phyloP scores from a whole-genome alignment of 2,797 vertebrate species.

The Babyrousa celebensis region DNA sequence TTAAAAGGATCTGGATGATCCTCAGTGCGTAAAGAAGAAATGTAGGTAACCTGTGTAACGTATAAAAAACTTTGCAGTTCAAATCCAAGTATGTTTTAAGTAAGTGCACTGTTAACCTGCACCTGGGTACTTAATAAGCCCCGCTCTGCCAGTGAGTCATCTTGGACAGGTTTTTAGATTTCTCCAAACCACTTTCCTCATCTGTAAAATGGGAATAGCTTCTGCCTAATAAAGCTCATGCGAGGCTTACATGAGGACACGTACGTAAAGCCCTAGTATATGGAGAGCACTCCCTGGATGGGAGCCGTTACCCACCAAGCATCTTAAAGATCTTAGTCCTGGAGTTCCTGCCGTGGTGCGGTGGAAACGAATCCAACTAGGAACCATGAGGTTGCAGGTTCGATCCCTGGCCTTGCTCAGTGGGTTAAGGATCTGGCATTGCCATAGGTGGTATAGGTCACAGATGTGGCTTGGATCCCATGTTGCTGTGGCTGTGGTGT shows the following conservation, averaged over 20 bases:
- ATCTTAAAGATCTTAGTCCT: neutral
- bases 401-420: too few relatives aligned
- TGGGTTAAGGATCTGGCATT: too few relatives aligned
- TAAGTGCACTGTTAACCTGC: neutral
- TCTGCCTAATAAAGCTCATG: neutral
- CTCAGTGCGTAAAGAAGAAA: slow-evolving; percentile 4
- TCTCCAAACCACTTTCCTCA: neutral
- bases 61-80: slow-evolving; percentile 22
- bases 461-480: too few relatives aligned
- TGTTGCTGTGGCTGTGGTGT: too few relatives aligned
- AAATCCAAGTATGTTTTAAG: slow-evolving; percentile 23
- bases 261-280: neutral
- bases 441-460: too few relatives aligned
- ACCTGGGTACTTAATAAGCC: neutral
- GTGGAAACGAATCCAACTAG: too few relatives aligned
- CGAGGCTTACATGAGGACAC: neutral
- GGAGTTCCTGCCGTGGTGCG: too few relatives aligned
- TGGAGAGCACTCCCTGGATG: neutral
- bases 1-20: neutral
- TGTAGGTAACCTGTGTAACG: neutral
- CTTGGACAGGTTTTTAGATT: neutral
- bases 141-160: neutral
- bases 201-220: neutral
- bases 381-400: too few relatives aligned
- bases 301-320: neutral